Conservation (phyloP, 1,140 invertebrate species). For the Drosophila ohnishii region DNA sequence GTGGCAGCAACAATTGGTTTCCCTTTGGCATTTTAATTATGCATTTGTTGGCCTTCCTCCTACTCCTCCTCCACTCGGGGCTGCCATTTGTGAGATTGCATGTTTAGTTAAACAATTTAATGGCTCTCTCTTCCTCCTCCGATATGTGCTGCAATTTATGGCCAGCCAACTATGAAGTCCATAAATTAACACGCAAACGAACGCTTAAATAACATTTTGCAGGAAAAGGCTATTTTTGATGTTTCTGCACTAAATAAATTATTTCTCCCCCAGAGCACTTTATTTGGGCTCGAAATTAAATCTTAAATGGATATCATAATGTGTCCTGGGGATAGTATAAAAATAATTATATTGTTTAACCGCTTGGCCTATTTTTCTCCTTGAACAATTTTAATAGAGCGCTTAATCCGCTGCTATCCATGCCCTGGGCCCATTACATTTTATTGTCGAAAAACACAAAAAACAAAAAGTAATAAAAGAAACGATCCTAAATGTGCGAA, state of each 20-base stretch:
- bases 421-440: conserved; percentile 30
- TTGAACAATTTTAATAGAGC: conserved; percentile 5
- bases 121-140: conserved; percentile 20
- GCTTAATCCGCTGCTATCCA: background rate
- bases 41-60: conserved; percentile 28
- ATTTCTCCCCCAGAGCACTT: conserved; percentile 15
- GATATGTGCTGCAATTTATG: conserved; percentile 56
- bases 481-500: conserved; percentile 18
- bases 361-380: conserved; percentile 8
- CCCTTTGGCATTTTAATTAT: conserved; percentile 66
- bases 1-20: conserved; percentile 67
- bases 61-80: conserved; percentile 5
- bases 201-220: conserved; percentile 66
- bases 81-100: conserved; percentile 54
- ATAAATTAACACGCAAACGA: conserved; percentile 63
- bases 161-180: conserved; percentile 12
- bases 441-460: conserved; percentile 15
- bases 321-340: background rate
- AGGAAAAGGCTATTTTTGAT: conserved; percentile 26
- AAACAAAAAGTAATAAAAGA: conserved; percentile 14
- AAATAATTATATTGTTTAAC: conserved; percentile 5
- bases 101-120: conserved; percentile 70
- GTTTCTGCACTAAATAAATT: conserved; percentile 23
- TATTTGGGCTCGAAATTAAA: conserved; percentile 6
- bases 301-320: background rate